phyloP scores from a whole-genome alignment of 2,888 invertebrate genomes.

The Tipula lateralis region DNA sequence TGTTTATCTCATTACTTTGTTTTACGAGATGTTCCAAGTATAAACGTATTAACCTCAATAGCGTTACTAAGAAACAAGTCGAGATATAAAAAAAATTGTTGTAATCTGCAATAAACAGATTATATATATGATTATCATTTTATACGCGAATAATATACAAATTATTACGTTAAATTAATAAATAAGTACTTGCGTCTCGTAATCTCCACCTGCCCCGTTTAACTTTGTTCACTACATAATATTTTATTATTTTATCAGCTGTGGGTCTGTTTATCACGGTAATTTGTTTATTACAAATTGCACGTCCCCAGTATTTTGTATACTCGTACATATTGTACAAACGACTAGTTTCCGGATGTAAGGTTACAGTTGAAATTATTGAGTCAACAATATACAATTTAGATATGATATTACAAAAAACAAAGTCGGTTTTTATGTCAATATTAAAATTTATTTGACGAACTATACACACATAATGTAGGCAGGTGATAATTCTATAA shows the following conservation, averaged over 20 bases:
- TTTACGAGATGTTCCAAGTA: not conserved
- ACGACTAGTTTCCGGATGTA: not conserved
- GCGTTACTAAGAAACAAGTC: not conserved
- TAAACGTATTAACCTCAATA: not conserved
- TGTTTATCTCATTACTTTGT: not conserved
- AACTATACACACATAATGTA: not conserved
- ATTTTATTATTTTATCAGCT: slow-evolving; percentile 11
- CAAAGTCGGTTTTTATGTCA: not conserved
- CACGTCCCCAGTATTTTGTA: not conserved
- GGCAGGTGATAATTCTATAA: not conserved
- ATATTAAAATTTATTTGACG: not conserved
- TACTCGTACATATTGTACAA: not conserved
- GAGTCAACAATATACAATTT: not conserved
- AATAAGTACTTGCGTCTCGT: not conserved
- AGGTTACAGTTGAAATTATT: slow-evolving; percentile 11
- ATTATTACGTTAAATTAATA: not conserved
- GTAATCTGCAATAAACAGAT: slow-evolving; percentile 1
- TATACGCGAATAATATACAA: not conserved
- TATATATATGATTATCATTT: not conserved
- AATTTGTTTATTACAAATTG: not conserved
- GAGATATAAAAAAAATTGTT: not conserved
- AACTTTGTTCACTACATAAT: not conserved
- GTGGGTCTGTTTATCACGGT: not conserved
- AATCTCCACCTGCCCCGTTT: not conserved
- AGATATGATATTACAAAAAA: not conserved